phyloP scores from a whole-genome alignment of 2,113 vertebrate genomes.

The Tetraodon nigroviridis region DNA sequence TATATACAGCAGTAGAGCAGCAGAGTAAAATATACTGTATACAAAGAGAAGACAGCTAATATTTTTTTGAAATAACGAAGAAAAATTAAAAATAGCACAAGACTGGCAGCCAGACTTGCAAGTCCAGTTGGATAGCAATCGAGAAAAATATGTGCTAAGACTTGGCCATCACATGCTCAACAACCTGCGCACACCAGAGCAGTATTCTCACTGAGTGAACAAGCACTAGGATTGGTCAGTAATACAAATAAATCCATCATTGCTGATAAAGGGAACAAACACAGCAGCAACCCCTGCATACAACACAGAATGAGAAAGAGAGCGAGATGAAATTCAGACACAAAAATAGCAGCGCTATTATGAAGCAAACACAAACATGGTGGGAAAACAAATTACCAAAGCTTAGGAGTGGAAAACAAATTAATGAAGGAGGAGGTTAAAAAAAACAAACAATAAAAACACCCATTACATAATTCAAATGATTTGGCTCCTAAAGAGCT shows the following conservation, averaged over 20 bases:
- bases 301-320: conserved; percentile 64
- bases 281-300: conserved; percentile 50
- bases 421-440: conserved; percentile 24
- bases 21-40: neutral
- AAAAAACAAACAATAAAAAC: too few relatives aligned
- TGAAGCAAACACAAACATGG: conserved; percentile 54
- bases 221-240: conserved; percentile 56
- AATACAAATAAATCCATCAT: conserved; percentile 59
- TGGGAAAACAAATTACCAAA: conserved; percentile 62
- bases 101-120: conserved; percentile 8
- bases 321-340: conserved; percentile 60
- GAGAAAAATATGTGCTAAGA: conserved; percentile 14
- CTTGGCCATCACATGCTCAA: conserved; percentile 18
- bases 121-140: conserved; percentile 6
- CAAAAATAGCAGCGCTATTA: conserved; percentile 66
- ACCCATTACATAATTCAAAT: conserved; percentile 70
- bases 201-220: conserved; percentile 48
- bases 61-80: neutral
- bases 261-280: conserved; percentile 40
- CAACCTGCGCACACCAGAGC: conserved; percentile 55
- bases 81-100: conserved; percentile 3
- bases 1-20: neutral
- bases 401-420: conserved; percentile 60
- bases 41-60: neutral
- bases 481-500: conserved; percentile 66